Evolutionary conservation across 2,888 invertebrate species (phyloP).

Genomic region (Sinotaia quadrata): DNA sequence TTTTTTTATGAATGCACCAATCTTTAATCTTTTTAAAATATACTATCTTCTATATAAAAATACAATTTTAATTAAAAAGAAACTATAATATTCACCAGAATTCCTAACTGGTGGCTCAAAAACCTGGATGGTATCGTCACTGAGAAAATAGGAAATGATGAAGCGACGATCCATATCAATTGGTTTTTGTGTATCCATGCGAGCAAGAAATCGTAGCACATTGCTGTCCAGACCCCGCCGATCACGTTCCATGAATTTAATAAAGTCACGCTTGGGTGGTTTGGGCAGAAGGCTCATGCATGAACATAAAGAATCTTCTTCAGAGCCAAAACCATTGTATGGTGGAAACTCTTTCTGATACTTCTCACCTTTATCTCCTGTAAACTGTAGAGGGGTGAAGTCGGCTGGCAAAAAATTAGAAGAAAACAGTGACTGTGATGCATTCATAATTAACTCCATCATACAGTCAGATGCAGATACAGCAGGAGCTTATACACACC

Average conservation of each 20-base stretch:
- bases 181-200: conserved; percentile 81
- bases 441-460: too few species aligned
- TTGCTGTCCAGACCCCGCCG: conserved; percentile 82
- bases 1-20: too few species aligned
- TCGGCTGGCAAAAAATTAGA: conserved; percentile 68
- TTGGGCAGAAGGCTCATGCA: conserved; percentile 86
- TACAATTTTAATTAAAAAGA: too few species aligned
- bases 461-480: too few species aligned
- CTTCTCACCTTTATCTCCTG: conserved; percentile 34
- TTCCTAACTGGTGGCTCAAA: conserved; percentile 72
- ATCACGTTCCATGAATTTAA: conserved; percentile 86
- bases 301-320: conserved; percentile 91
- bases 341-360: conserved; percentile 78
- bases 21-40: too few species aligned
- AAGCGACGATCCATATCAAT: conserved; percentile 70
- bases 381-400: conserved; percentile 77
- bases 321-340: conserved; percentile 91
- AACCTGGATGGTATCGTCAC: conserved; percentile 71
- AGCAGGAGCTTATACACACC: too few species aligned
- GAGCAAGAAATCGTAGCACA: conserved; percentile 84
- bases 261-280: conserved; percentile 83
- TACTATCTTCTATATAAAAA: too few species aligned
- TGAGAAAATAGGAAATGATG: conserved; percentile 71
- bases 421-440: too few species aligned
- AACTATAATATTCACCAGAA: conserved; percentile 65